A percentile compares a stretch with the other conserved stretches of the same genome.
Evolutionary conservation across 1,140 invertebrate genomes (phyloP).

Genomic region (Caenorhabditis brenneri): DNA sequence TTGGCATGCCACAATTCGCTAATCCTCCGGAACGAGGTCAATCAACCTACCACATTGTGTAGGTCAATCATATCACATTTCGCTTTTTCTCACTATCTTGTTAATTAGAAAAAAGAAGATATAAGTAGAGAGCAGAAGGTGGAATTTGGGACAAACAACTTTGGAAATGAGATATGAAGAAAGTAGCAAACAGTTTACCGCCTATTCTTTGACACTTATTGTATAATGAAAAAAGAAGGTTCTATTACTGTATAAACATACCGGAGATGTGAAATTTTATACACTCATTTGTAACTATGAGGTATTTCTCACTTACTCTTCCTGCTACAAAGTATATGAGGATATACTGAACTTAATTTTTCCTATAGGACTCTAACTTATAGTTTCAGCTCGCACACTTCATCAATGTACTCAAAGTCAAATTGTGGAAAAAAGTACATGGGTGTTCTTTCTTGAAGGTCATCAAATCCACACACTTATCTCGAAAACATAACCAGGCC

Average conservation of each 20-base stretch:
- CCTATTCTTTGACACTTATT: neutral
- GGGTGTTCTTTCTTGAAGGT: neutral
- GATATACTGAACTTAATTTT: too few species aligned
- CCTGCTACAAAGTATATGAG: too few species aligned
- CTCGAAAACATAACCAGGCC: conserved; percentile 33
- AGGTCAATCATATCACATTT: conserved; percentile 13
- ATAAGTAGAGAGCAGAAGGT: neutral
- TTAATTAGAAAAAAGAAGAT: neutral
- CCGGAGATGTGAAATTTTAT: too few species aligned
- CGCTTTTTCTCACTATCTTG: conserved; percentile 7
- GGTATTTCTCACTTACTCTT: too few species aligned
- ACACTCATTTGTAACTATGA: too few species aligned
- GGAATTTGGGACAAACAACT: neutral
- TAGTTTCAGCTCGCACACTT: too few species aligned
- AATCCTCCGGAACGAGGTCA: conserved; percentile 14
- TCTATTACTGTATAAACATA: conserved; percentile 29
- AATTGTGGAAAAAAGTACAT: neutral
- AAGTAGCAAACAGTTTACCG: conserved; percentile 2
- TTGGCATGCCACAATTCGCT: neutral
- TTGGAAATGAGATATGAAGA: neutral
- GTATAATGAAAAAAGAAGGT: neutral
- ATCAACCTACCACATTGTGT: neutral
- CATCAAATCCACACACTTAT: conserved; percentile 30
- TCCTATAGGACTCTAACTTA: too few species aligned
- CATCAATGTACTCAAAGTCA: too few species aligned